Base-by-base conservation (phyloP, 2,797 vertebrate genomes). In the Acanthopagrus latus region DNA sequence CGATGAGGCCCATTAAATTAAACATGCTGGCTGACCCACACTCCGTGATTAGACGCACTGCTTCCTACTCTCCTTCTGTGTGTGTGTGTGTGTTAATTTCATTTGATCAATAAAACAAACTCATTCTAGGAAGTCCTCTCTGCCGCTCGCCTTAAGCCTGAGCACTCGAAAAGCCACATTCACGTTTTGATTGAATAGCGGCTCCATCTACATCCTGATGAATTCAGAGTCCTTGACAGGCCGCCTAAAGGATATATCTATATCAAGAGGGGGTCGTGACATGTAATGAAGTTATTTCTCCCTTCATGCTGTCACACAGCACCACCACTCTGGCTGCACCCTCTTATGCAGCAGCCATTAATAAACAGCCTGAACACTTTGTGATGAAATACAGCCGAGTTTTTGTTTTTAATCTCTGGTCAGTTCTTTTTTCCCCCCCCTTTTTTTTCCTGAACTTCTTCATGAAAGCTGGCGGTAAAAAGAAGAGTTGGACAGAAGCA, bases 101-200 rank as follows among this genome's bases (percentile, higher is more conserved):
- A 87, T 82, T 89, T 89, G 85, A 93, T 93, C 93, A 93, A 92
- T 91, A 91, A 88, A 91, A 90, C 84, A 91, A 94, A 94, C 89
- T 89, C 78, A 77, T 87, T 85, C 79, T 76, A 75, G 89, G 82
- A 84, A 84, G 83, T 81, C 85, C 76, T 76, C 74, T 62, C 64
- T 63, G 81, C 71, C 65, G 67, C 81, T 29, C 58, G 50, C 20
- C 9, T 62, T 66, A 64, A 58, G 75, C 44, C 76, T n/a, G 56
- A 73, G 41, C 70, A 51, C 63, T 63, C 29, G 25, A 25, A 70
- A 59, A 70, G 58, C 54, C 55, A 78, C 74, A 44, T 75, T 70
- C 21, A 5, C 20, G 68, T 71, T 88, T 58, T 78, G 75, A 88
- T 65, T 77, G 70, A 88, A 73, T 27, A 62, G 79, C 9, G 20